Base-by-base conservation (phyloP, 2,888 invertebrate genomes). In the Ecliptopera silaceata region DNA sequence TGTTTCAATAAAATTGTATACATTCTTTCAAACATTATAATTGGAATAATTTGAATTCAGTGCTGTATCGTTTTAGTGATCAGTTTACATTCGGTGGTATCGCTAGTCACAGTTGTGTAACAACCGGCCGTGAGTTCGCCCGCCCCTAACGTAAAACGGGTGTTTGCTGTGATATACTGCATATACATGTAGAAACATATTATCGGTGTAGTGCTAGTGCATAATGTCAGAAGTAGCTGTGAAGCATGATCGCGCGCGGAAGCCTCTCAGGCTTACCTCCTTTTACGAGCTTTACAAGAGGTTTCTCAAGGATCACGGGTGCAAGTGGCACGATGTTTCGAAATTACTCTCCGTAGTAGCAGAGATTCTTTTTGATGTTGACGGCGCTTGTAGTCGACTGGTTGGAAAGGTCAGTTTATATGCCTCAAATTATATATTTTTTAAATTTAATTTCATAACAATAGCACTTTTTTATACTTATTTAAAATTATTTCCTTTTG, bases 321-420 rank as follows among this genome's bases (percentile, higher is more conserved):
- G 88, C 79, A 87, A 86, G 71, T 92, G 90, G 91, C 89, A 88
- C 69, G 90, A 91, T 75, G 75, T 92, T 63, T 75, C 88, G 46
- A 90, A 90, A 80, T 75, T 91, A 44, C 77, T 92, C 63, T 79
- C 82, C 51, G 82, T 87, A 39, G 74, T 90, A 41, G 86, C 88
- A 47, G 91, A 92, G 69, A 80, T 90, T 62, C 83, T 91, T 69
- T 90, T 91, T 71, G 88, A 89, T 77, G 84, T 88, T 63, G 90
- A 91, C 69, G 85, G 82, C 70, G 85, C 85, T 58, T 88, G 84
- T 77, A 81, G 76, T 70, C 80, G 79, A 63, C 80, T 86, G 42
- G 76, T 77, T 64, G 80, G 88, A 82, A 90, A 91, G 91, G 91
- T 91, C 82, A 86, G 91, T 88, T 57, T 36, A 56, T 56, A 12